A percentile compares a stretch with the other conserved stretches of the same genome.
Evolutionary conservation across 2,113 vertebrate species (phyloP).

Genomic region (Hyla sarda): DNA sequence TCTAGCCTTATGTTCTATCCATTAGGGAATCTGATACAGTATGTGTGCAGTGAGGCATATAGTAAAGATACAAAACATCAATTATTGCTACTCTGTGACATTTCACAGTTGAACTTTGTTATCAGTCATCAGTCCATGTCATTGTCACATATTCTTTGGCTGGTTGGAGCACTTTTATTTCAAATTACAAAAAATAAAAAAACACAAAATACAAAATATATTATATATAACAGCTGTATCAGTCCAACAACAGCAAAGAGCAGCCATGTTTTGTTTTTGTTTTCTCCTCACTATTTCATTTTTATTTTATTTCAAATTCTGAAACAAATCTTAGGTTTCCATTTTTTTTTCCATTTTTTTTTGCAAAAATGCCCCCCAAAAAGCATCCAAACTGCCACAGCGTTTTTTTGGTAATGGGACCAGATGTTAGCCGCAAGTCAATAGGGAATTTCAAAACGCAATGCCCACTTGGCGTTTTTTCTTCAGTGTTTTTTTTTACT

Average conservation of each 20-base stretch:
- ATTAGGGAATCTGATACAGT: constrained; percentile 50
- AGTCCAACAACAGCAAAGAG: neutral
- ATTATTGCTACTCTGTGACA: constrained; percentile 31
- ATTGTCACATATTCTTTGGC: neutral
- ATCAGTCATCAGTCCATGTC: neutral
- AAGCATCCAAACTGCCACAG: too few species aligned
- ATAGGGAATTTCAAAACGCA: too few species aligned
- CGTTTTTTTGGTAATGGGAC: too few species aligned
- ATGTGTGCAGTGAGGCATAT: constrained; percentile 33
- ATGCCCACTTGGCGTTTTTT: too few species aligned
- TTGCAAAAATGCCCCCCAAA: too few species aligned
- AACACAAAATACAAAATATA: neutral
- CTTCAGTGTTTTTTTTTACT: too few species aligned
- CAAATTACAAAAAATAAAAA: too few species aligned
- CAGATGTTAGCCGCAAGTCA: too few species aligned
- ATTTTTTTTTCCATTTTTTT: too few species aligned
- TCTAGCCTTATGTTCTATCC: constrained; percentile 37
- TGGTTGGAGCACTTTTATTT: neutral
- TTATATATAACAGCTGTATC: neutral
- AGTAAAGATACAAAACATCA: constrained; percentile 30
- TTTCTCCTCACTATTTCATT: neutral
- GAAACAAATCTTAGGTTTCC: too few species aligned
- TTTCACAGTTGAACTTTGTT: constrained; percentile 35
- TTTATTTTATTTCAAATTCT: too few species aligned
- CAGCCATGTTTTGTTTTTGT: neutral